These are phyloP conservation scores for Neodiprion fabricii DNA, from an alignment of 1,140 invertebrate species.

Conservation along the genomic window DNA sequence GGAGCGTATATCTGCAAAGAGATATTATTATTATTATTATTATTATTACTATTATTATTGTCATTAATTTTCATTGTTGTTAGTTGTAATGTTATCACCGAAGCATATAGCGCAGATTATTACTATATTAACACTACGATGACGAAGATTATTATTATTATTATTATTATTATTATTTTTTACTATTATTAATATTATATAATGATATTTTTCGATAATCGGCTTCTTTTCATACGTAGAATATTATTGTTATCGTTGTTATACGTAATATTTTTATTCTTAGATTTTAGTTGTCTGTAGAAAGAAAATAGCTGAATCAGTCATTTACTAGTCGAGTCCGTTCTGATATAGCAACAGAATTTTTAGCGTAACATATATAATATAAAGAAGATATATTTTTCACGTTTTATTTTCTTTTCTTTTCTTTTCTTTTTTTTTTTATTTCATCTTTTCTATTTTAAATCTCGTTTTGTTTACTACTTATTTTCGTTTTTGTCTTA, in stretches of 20 bases:
- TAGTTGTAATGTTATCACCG: neutral
- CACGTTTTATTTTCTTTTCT: slow-evolving; percentile 19
- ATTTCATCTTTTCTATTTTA: slow-evolving; percentile 20
- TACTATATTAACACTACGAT: slow-evolving; percentile 23
- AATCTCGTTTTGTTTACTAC: neutral
- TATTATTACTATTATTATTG: slow-evolving; percentile 23
- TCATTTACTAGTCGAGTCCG: slow-evolving; percentile 63
- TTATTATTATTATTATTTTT: slow-evolving; percentile 24
- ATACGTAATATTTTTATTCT: slow-evolving; percentile 11
- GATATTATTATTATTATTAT: slow-evolving; percentile 14
- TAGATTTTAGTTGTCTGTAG: slow-evolving; percentile 35
- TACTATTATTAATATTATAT: slow-evolving; percentile 15
- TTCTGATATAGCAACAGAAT: slow-evolving; percentile 49
- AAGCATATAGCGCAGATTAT: slow-evolving; percentile 1
- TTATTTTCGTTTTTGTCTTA: slow-evolving; percentile 12
- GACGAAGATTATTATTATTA: slow-evolving; percentile 19
- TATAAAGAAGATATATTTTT: slow-evolving; percentile 33
- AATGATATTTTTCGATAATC: slow-evolving; percentile 5
- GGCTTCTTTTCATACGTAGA: too few relatives aligned
- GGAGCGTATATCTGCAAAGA: neutral
- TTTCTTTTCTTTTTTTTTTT: slow-evolving; percentile 21
- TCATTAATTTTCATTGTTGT: slow-evolving; percentile 11
- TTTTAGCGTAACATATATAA: slow-evolving; percentile 41
- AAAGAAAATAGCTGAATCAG: slow-evolving; percentile 56
- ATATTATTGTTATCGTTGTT: too few relatives aligned